phyloP scores from a whole-genome alignment of 2,888 invertebrate species.

The Monochamus alternatus region DNA sequence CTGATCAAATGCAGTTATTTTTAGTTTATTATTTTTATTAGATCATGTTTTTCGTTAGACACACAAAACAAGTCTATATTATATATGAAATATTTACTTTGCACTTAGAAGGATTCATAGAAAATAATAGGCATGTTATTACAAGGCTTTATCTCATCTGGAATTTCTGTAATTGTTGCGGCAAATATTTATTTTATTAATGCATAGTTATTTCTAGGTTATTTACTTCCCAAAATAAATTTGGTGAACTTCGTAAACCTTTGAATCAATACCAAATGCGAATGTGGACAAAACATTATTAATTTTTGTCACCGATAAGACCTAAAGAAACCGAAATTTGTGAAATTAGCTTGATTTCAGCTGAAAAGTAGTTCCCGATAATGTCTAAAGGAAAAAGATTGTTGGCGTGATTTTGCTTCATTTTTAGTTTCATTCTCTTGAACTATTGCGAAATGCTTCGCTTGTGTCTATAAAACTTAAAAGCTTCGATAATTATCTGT shows the following conservation, averaged over 20 bases:
- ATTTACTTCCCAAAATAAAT: too few species aligned
- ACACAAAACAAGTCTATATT: background rate
- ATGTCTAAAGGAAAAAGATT: too few species aligned
- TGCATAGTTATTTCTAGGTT: too few species aligned
- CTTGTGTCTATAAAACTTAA: background rate
- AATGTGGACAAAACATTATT: background rate
- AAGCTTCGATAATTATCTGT: background rate
- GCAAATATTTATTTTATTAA: background rate
- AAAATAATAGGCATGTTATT: background rate
- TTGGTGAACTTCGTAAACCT: too few species aligned
- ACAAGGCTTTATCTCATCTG: background rate
- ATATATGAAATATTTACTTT: background rate
- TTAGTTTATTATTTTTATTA: background rate
- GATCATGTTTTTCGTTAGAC: background rate
- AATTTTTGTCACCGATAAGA: background rate
- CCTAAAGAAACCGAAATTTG: background rate
- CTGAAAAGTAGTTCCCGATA: too few species aligned
- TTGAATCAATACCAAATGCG: too few species aligned
- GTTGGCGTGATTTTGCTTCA: too few species aligned
- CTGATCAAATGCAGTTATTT: too few species aligned
- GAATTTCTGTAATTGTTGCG: background rate
- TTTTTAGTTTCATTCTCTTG: background rate
- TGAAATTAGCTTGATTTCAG: background rate
- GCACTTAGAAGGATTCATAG: background rate
- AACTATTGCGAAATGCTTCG: background rate